Percentiles rank a stretch among this genome's conserved stretches.
Evolutionary conservation across 1,140 invertebrate genomes (phyloP).

Genomic region (Leptinotarsa lineolata): DNA sequence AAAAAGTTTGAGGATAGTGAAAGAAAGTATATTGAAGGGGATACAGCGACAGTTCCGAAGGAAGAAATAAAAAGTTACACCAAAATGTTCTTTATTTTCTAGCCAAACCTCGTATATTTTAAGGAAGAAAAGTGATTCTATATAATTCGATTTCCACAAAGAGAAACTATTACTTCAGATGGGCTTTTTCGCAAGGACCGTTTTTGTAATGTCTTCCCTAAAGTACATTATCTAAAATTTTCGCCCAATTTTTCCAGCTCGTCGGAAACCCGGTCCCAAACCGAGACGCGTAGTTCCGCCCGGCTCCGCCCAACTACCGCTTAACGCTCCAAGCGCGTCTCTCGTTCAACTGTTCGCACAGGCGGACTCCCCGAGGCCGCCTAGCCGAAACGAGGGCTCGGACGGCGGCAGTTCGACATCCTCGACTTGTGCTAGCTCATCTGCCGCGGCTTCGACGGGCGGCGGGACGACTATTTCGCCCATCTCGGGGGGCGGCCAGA

Average conservation of each 20-base stretch:
- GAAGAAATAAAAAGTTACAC: no score
- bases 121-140: no score
- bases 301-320: conserved; percentile 52
- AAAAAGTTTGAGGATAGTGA: no score
- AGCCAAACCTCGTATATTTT: no score
- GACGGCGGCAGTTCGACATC: conserved; percentile 68
- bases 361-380: conserved; percentile 63
- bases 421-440: conserved; percentile 42
- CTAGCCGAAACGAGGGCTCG: conserved; percentile 56
- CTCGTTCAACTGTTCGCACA: conserved; percentile 62
- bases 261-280: conserved; percentile 74
- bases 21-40: no score
- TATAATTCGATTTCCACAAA: no score
- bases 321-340: conserved; percentile 60
- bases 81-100: no score
- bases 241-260: conserved; percentile 57
- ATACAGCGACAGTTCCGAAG: no score
- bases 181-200: no score
- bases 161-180: no score
- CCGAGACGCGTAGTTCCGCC: conserved; percentile 69
- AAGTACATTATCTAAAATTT: no score
- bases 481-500: conserved; percentile 55
- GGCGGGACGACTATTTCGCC: conserved; percentile 32
- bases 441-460: conserved; percentile 33
- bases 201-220: no score